Base-by-base conservation (phyloP, 2,113 vertebrate genomes). In the Ictalurus furcatus region DNA sequence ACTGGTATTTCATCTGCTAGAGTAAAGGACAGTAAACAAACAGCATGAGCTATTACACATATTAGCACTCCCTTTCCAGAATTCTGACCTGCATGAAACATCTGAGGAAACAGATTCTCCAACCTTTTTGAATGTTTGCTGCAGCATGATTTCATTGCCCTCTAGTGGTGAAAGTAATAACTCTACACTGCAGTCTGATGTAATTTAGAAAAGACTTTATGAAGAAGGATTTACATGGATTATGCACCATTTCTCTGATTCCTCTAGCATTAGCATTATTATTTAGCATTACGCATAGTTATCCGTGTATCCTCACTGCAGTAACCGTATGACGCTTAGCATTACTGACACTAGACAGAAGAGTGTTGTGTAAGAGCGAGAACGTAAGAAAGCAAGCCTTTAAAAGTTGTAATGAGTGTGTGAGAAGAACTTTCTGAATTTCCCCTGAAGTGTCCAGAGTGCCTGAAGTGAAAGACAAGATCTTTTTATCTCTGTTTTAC, bases 401-500 rank as follows among this genome's bases (percentile, higher is more conserved):
- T 1, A 2, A 81, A 85, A 23, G 44, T 71, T 82, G 16, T 59
- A 52, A 67, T 79, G 48, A 58, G 69, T 89, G 85, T 90, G 85
- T 88, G 48, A 86, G 85, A 65, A 86, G 48, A 88, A 28, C 90
- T 90, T 92, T 82, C 79, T 88, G 65, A 58, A 37, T 61, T 76
- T 82, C 88, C 81, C 71, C 80, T 87, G 88, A 90, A 83, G 90
- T 90, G 86, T 78, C 88, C 58, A 79, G 13, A 90, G 81, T 91
- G 87, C 86, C 81, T 89, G 89, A 81, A 86, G 82, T 73, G 61
- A 63, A 86, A 86, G 90, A 90, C 87, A 82, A 87, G 91, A 81
- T 84, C 78, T 87, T 82, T 92, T 85, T 79, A 87, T 90, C 56
- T 88, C 79, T 86, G 59, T 83, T 87, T 79, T 83, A 74, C 85